Base-by-base conservation (phyloP, 2,888 invertebrate species). In the Tipula helvola region DNA sequence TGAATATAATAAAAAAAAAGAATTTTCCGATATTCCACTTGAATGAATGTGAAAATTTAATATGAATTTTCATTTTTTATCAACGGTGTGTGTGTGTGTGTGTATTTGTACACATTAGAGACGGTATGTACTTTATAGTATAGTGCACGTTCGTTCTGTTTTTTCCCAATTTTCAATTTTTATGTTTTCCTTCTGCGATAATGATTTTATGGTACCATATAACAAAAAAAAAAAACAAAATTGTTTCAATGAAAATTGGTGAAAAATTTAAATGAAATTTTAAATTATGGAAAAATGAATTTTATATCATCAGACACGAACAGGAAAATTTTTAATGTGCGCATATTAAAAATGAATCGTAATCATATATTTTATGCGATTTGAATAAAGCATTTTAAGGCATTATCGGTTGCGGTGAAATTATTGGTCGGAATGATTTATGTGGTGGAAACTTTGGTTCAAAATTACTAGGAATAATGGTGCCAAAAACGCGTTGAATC, bases 61-160 rank as follows among this genome's bases (percentile, higher is more conserved):
- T 84, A 39, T 84, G 41, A 84, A 84, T 84, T 84, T 84, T 84
- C 41, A 84, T 84, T 39, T 84, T 84, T 84, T 84, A 36, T 84
- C 36, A 71, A 71, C 71, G 28, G 84, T 84, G 83, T 36, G 83
- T 83, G 83, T 83, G 36, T 83, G 36, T 83, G 83, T 5, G 12
- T 36, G 36, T 36, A 12, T 36, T 83, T 36, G 13, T 83, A 16
- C 8, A 13, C 28, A 28, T 28, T 28, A 28, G 28, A 28, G 28
- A 28, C 28, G 28, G 18, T 18, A 8, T 52, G n/a, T 28, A 71
- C 3, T 28, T 3, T 71, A 71, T 4, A n/a, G 28, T 71, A 8
- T 57, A 71, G 28, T 71, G 71, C 71, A 71, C 28, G 71, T 28
- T 71, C 52, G 52, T 52, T 52, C 52, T 52, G 52, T 52, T 71